Conservation (phyloP, 2,888 invertebrate genomes). For the Cerceris ruficornis region DNA sequence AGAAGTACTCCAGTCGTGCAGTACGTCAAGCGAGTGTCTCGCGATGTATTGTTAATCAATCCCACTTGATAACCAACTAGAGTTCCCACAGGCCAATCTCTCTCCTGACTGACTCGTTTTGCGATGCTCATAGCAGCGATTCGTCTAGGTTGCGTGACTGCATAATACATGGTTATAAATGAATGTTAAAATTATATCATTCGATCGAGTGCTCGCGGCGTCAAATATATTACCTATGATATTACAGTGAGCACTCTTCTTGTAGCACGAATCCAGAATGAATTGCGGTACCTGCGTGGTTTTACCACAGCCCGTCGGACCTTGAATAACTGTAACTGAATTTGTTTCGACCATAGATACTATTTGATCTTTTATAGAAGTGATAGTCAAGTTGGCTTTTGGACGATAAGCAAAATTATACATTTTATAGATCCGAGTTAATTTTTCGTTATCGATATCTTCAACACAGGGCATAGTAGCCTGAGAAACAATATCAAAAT, state of each 20-base stretch:
- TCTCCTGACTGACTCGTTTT: constrained; percentile 91
- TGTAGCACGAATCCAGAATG: constrained; percentile 90
- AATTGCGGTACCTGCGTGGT: constrained; percentile 95
- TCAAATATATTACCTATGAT: constrained; percentile 83
- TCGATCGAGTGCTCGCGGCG: neutral
- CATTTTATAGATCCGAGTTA: constrained; percentile 73
- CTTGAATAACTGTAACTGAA: constrained; percentile 92
- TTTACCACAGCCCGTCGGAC: constrained; percentile 97
- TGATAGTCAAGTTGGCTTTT: constrained; percentile 72
- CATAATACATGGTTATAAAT: constrained; percentile 5
- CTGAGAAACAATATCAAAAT: constrained; percentile 71
- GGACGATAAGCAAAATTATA: constrained; percentile 76
- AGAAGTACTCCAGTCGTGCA: constrained; percentile 87
- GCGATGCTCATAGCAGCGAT: constrained; percentile 97
- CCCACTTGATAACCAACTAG: constrained; percentile 95
- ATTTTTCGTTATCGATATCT: constrained; percentile 63
- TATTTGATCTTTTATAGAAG: constrained; percentile 83
- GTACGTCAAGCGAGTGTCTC: constrained; percentile 87
- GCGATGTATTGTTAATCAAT: constrained; percentile 84
- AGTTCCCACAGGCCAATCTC: constrained; percentile 91
- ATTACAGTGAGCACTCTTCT: constrained; percentile 87
- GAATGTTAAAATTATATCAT: constrained; percentile 4
- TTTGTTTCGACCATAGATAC: constrained; percentile 86
- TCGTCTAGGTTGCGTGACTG: constrained; percentile 95
- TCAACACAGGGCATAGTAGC: constrained; percentile 66